phyloP scores from a whole-genome alignment of 2,888 invertebrate genomes.

The Phrixothrix hirtus region DNA sequence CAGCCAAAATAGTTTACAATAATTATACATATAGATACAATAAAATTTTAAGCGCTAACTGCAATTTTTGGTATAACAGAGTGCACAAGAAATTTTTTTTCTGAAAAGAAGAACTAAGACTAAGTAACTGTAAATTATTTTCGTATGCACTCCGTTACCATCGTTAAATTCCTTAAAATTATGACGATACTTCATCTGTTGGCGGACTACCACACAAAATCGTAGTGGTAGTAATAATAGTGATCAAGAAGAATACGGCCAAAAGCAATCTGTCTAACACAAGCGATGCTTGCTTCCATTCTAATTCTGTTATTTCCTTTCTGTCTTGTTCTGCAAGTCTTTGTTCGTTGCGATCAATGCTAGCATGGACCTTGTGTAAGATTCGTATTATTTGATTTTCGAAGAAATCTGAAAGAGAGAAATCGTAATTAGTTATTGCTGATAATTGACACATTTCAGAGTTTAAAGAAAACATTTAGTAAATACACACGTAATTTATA shows the following conservation, averaged over 20 bases:
- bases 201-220: slow-evolving; percentile 70
- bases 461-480: too few relatives aligned
- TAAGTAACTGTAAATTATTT: background rate
- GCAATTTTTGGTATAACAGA: background rate
- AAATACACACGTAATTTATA: too few relatives aligned
- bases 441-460: too few relatives aligned
- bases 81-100: background rate
- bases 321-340: slow-evolving; percentile 79
- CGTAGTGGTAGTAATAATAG: slow-evolving; percentile 76
- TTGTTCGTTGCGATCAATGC: slow-evolving; percentile 79
- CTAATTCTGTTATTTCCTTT: slow-evolving; percentile 76
- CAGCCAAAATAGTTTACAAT: slow-evolving; percentile 9
- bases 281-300: slow-evolving; percentile 83
- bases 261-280: slow-evolving; percentile 81
- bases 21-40: background rate
- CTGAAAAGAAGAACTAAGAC: too few relatives aligned
- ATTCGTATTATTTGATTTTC: slow-evolving; percentile 70
- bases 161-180: background rate
- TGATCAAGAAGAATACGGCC: slow-evolving; percentile 75
- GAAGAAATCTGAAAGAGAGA: slow-evolving; percentile 52
- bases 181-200: slow-evolving; percentile 17
- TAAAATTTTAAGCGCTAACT: background rate
- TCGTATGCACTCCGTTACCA: background rate
- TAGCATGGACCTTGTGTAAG: slow-evolving; percentile 70
- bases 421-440: too few relatives aligned